Conservation (phyloP, 2,888 invertebrate genomes). For the Lepidochrysops patricia region DNA sequence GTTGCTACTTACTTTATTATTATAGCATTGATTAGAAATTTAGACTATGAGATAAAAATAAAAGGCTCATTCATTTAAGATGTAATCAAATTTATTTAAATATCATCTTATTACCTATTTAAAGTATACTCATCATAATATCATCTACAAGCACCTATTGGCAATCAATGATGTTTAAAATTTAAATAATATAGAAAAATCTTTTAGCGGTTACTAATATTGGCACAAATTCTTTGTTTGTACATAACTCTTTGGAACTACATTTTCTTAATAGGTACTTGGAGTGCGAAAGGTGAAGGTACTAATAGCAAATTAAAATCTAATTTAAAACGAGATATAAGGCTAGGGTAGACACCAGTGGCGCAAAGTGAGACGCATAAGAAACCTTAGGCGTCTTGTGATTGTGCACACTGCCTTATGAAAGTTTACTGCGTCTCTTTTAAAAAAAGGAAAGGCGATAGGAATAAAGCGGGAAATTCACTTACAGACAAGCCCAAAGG, state of each 20-base stretch:
- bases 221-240: slow-evolving; percentile 27
- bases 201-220: slow-evolving; percentile 21
- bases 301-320: background rate
- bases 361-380: too few relatives aligned
- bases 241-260: slow-evolving; percentile 21
- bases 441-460: too few relatives aligned
- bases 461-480: too few relatives aligned
- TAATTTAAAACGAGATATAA: background rate
- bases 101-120: background rate
- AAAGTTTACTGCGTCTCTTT: too few relatives aligned
- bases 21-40: background rate
- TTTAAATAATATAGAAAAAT: slow-evolving; percentile 16
- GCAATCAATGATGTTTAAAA: slow-evolving; percentile 12
- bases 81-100: background rate
- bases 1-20: too few relatives aligned
- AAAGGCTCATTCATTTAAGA: background rate
- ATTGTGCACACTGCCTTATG: too few relatives aligned
- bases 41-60: background rate
- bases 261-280: background rate
- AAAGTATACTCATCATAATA: slow-evolving; percentile 16
- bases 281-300: background rate
- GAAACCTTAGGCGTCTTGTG: too few relatives aligned
- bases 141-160: slow-evolving; percentile 1
- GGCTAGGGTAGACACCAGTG: too few relatives aligned
- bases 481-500: too few relatives aligned